A percentile compares a stretch with the other conserved stretches of the same genome.
phyloP scores from a whole-genome alignment of 2,888 invertebrate genomes.

The Deroplatys truncata region DNA sequence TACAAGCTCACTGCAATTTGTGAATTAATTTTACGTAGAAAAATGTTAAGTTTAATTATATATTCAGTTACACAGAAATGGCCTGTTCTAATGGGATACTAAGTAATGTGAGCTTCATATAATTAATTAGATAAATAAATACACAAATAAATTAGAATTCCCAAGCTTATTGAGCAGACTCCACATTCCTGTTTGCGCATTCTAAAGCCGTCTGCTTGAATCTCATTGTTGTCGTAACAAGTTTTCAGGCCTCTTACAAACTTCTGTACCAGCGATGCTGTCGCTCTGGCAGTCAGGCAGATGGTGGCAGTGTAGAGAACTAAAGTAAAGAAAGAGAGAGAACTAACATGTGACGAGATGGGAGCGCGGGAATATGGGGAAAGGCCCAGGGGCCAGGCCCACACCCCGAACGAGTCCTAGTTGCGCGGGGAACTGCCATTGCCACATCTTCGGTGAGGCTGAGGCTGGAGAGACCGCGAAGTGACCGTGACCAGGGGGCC shows the following conservation, averaged over 20 bases:
- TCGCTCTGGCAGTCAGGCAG: not conserved
- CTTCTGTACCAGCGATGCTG: not conserved
- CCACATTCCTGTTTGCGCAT: not conserved
- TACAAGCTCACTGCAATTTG: no score
- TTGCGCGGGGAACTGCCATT: slow-evolving; percentile 27
- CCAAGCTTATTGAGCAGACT: not conserved
- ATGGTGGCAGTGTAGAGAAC: not conserved
- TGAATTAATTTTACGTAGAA: no score
- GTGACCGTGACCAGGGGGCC: slow-evolving; percentile 21
- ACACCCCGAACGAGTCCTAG: slow-evolving; percentile 19
- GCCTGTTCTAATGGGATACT: not conserved
- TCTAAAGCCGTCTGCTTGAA: not conserved
- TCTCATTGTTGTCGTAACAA: not conserved
- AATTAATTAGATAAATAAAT: not conserved
- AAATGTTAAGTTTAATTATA: no score
- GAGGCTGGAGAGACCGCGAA: slow-evolving; percentile 10
- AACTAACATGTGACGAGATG: slow-evolving; percentile 17
- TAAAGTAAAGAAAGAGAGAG: not conserved
- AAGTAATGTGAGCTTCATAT: not conserved
- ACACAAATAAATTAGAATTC: no score
- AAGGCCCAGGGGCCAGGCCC: slow-evolving; percentile 13
- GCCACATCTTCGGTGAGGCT: slow-evolving; percentile 26
- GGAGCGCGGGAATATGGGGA: slow-evolving; percentile 27
- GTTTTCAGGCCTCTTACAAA: not conserved
- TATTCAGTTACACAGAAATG: no score